phyloP scores from a whole-genome alignment of 2,888 invertebrate genomes.

The Ornithoptera priamus region DNA sequence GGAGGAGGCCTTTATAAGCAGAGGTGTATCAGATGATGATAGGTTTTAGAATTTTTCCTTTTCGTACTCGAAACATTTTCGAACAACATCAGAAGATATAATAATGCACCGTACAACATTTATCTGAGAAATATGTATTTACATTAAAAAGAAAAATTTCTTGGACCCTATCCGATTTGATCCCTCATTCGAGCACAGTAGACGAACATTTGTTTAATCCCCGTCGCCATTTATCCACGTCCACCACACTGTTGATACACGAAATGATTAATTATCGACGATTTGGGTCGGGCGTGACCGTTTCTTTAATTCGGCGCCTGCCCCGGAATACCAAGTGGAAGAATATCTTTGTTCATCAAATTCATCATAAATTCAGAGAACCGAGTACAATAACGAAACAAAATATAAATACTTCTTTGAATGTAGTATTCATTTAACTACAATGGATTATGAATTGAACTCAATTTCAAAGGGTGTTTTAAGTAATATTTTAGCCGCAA shows the following conservation, averaged over 20 bases:
- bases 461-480: too few species aligned
- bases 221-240: slow-evolving; percentile 49
- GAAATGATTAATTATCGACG: slow-evolving; percentile 66
- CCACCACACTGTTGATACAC: slow-evolving; percentile 42
- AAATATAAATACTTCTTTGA: too few species aligned
- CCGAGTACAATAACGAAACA: too few species aligned
- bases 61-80: neutral
- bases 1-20: too few species aligned
- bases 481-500: too few species aligned
- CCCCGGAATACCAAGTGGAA: neutral
- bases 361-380: too few species aligned
- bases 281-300: slow-evolving; percentile 58
- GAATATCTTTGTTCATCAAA: too few species aligned
- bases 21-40: too few species aligned
- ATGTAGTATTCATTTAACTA: too few species aligned
- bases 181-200: slow-evolving; percentile 26
- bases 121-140: slow-evolving; percentile 2
- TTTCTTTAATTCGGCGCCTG: slow-evolving; percentile 25
- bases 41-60: neutral
- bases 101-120: too few species aligned
- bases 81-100: neutral
- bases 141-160: slow-evolving; percentile 24
- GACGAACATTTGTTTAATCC: slow-evolving; percentile 42
- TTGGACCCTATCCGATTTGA: slow-evolving; percentile 19
- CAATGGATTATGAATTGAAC: too few species aligned